Evolutionary conservation across 1,140 invertebrate species (phyloP), one percentile per base, ranked within the genome.

Genomic region (Drosophila bifasciata): DNA sequence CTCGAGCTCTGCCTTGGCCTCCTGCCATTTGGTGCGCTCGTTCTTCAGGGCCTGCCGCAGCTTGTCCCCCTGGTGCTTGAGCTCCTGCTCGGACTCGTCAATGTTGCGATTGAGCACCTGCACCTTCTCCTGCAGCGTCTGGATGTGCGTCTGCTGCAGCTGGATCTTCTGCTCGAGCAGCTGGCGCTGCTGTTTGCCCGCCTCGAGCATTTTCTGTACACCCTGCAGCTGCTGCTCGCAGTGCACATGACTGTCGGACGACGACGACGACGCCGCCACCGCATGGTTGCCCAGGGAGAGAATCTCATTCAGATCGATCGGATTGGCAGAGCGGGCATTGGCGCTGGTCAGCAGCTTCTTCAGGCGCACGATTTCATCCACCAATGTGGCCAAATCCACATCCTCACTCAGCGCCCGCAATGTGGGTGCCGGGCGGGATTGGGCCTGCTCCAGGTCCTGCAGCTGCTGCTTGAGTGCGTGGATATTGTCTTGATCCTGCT

Each of bases 401-500:
- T 91, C 76, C 9, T 90, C 77, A n/a, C 50, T 70, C 0, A 50
- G 9, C 0, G 45, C 9, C 3, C 25, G 49, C 0, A 50, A 11
- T 1, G 7, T 21, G 45, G 75, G 45, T 2, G 51, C 39, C 1
- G 45, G 16, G 0, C 60, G 53, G 1, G 40, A 25, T 21, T 78
- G 75, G 0, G 25, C 23, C 17, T 77, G 74, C 23, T 89, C 78
- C 16, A 91, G 25, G 1, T 91, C 80, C 11, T 76, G 83, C 4
- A 88, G 89, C 73, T 73, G 90, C 92, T 79, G 94, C 71, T 96
- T 95, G 2, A 97, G 91, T 74, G 94, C 94, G 64, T 95, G 94
- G 83, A 97, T 97, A 19, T 94, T 93, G 58, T 94, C 92, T 88
- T 96, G 95, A 92, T 97, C 96, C 71, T 94, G 93, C 52, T 95